These are phyloP conservation scores for Uropsilus gracilis DNA, from an alignment of 2,113 vertebrate genomes.

Conservation along the genomic window DNA sequence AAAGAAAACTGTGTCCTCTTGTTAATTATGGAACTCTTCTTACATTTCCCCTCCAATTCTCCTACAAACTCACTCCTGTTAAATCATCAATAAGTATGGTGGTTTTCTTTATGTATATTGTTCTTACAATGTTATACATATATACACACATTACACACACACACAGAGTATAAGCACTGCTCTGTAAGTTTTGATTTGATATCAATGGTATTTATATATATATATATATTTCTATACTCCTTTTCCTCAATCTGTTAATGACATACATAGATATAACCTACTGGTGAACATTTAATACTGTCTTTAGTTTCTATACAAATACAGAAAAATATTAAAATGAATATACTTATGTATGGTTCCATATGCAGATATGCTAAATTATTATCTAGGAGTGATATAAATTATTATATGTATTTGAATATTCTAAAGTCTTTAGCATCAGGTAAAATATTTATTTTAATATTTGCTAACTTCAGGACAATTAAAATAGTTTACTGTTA, in stretches of 20 bases:
- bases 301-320: neutral
- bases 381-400: neutral
- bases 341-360: neutral
- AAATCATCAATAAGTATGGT: neutral
- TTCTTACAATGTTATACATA: neutral
- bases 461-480: slow-evolving; percentile 82
- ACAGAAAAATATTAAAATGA: neutral
- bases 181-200: neutral
- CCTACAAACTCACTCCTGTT: neutral
- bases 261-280: neutral
- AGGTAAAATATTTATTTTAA: slow-evolving; percentile 85
- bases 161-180: neutral
- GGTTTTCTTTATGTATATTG: neutral
- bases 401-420: neutral
- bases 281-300: neutral
- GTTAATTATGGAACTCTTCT: neutral
- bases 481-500: slow-evolving; percentile 84
- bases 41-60: neutral
- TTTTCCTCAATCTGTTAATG: neutral
- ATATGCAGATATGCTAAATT: neutral
- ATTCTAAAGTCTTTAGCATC: slow-evolving; percentile 88
- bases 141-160: neutral
- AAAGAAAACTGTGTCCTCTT: neutral
- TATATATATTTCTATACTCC: neutral
- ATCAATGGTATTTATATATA: neutral